These are phyloP conservation scores for Sesamia nonagrioides DNA, from an alignment of 1,140 invertebrate species.

Conservation along the genomic window DNA sequence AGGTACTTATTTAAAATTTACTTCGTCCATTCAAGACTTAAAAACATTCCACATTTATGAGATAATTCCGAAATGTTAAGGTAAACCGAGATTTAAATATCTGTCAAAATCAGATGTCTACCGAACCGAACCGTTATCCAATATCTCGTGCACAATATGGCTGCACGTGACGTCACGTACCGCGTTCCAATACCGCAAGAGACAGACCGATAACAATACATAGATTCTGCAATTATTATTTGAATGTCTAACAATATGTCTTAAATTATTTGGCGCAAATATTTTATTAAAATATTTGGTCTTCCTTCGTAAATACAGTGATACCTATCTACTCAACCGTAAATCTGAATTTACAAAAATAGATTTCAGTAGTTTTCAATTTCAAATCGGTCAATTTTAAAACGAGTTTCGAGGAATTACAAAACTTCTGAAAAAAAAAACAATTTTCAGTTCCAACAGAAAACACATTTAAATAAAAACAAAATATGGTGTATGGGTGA, in stretches of 20 bases:
- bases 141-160: constrained; percentile 13
- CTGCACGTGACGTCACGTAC: constrained; percentile 9
- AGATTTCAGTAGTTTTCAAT: not conserved
- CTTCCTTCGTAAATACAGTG: too few relatives aligned
- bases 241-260: not conserved
- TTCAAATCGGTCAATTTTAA: not conserved
- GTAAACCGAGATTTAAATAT: not conserved
- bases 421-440: too few relatives aligned
- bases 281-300: not conserved
- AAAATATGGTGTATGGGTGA: too few relatives aligned
- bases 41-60: too few relatives aligned
- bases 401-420: not conserved
- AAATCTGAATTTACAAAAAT: not conserved
- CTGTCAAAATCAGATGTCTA: constrained; percentile 11
- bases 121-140: not conserved
- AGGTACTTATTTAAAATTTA: too few relatives aligned
- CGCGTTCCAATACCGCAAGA: not conserved
- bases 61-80: too few relatives aligned
- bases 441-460: too few relatives aligned
- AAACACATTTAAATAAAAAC: too few relatives aligned
- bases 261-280: too few relatives aligned
- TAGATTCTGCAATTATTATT: constrained; percentile 1
- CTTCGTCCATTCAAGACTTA: too few relatives aligned
- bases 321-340: not conserved
- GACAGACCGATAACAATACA: not conserved